Base-by-base conservation (phyloP, 1,140 invertebrate genomes). In the Calliopsis andreniformis region DNA sequence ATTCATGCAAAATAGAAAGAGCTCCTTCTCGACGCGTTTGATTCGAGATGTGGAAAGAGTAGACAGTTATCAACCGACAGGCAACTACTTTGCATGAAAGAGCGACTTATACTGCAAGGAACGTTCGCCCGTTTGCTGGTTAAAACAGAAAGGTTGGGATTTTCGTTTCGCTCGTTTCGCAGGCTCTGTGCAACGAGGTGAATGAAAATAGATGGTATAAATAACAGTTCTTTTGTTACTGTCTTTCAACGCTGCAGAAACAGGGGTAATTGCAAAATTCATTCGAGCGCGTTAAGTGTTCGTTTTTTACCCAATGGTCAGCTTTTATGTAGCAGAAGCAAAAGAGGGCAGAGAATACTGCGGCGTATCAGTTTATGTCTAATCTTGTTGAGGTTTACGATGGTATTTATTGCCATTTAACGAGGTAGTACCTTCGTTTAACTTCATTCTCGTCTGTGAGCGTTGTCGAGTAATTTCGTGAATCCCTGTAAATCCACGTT, bases 361-460 rank as follows among this genome's bases (percentile, higher is more conserved):
- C 10, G 25, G 4, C 3, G 42, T 18, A 20, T 5, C 39, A 6
- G 43, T 16, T 43, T 32, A 3, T 14, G 45, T 70, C 30, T 53
- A 68, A 71, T 66, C 47, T 51, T 20, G 42, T 32, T 25, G 20
- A 49, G 55, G 12, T 58, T 80, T 73, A 79, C 42, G 32, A 20
- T 10, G 7, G 4, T 42, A 47, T 62, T 75, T 47, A n/a, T 55
- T 49, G 49, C 25, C 43, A 49, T 43, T 69, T 55, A 55, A 63
- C 70, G 58, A 62, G 20, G 18, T 58, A 51, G 12, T 30, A 10
- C 20, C 49, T 28, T 25, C 18, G 58, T 43, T 56, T 59, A 69
- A 76, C 39, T 76, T 53, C 20, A 14, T 49, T 61, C 35, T 12
- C 18, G n/a, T 32, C 42, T 25, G 14, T 70, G 70, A 80, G 80